Conservation (phyloP, 2,797 vertebrate genomes). For the Lophius americanus region DNA sequence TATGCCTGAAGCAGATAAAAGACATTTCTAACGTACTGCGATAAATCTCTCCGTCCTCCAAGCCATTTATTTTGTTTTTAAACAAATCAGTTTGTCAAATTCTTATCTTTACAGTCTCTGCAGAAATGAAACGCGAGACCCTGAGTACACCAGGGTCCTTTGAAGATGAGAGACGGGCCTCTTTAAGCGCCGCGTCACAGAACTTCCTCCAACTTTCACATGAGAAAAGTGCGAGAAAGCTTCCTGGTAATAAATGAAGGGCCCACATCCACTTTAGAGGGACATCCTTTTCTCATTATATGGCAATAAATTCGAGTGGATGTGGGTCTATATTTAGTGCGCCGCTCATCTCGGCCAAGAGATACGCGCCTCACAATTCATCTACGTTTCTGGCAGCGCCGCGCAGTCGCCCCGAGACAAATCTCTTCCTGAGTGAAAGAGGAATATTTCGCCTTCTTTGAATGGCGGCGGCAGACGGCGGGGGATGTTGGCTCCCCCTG, state of each 20-base stretch:
- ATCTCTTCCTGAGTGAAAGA: conserved; percentile 65
- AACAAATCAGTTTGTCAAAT: too few relatives aligned
- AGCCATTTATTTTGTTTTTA: too few relatives aligned
- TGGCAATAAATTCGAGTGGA: conserved; percentile 95
- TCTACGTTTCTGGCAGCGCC: conserved; percentile 55
- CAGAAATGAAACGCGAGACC: conserved; percentile 14
- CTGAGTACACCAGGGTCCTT: conserved; percentile 15
- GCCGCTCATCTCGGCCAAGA: conserved; percentile 90
- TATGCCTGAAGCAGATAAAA: too few relatives aligned
- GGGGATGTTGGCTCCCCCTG: conserved; percentile 43
- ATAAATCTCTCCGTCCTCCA: too few relatives aligned
- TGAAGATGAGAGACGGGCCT: conserved; percentile 18
- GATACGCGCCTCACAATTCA: conserved; percentile 71
- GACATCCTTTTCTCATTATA: conserved; percentile 99
- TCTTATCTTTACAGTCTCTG: too few relatives aligned
- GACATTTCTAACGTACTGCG: too few relatives aligned
- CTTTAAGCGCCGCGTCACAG: conserved; percentile 73
- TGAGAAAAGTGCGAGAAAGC: conserved; percentile 90
- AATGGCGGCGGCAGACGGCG: conserved; percentile 51
- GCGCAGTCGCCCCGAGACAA: conserved; percentile 63
- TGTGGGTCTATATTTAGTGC: conserved; percentile 94
- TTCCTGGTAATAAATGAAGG: conserved; percentile 88
- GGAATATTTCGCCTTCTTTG: conserved; percentile 48
- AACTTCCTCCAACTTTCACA: conserved; percentile 88
- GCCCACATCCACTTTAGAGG: conserved; percentile 83